phyloP scores from a whole-genome alignment of 2,888 invertebrate genomes.

The Cataglyphis rosenhaueri region DNA sequence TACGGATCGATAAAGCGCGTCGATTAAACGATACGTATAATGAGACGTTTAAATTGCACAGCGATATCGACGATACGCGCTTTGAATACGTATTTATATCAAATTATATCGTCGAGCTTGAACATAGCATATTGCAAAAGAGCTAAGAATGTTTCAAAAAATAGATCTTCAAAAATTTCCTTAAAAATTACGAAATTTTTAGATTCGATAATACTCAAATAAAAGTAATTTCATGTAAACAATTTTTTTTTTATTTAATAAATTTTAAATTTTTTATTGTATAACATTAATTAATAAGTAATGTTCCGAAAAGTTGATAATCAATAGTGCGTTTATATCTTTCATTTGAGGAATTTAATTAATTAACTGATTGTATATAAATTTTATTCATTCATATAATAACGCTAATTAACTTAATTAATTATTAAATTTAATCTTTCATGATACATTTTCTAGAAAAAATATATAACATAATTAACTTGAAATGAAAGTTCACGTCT shows the following conservation, averaged over 20 bases:
- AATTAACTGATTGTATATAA: background rate
- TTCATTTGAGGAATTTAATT: conserved; percentile 1
- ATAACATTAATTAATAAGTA: background rate
- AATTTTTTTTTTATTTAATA: background rate
- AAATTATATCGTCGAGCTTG: conserved; percentile 54
- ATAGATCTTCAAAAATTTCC: background rate
- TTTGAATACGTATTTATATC: conserved; percentile 57
- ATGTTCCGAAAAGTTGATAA: background rate
- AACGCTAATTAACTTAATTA: background rate
- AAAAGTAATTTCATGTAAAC: background rate
- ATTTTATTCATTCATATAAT: conserved; percentile 4
- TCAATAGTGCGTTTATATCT: background rate
- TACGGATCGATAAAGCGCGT: conserved; percentile 64
- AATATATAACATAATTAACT: background rate
- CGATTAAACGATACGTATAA: conserved; percentile 64
- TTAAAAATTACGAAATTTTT: background rate
- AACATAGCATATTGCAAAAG: background rate
- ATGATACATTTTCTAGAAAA: background rate
- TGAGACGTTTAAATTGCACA: conserved; percentile 65
- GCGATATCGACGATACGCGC: conserved; percentile 29
- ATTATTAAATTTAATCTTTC: background rate
- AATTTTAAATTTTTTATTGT: background rate
- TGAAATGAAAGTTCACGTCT: conserved; percentile 3
- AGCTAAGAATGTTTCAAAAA: no score
- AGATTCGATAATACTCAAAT: background rate